Evolutionary conservation across 2,797 vertebrate species (phyloP).

Genomic region (Taenioides sp.): DNA sequence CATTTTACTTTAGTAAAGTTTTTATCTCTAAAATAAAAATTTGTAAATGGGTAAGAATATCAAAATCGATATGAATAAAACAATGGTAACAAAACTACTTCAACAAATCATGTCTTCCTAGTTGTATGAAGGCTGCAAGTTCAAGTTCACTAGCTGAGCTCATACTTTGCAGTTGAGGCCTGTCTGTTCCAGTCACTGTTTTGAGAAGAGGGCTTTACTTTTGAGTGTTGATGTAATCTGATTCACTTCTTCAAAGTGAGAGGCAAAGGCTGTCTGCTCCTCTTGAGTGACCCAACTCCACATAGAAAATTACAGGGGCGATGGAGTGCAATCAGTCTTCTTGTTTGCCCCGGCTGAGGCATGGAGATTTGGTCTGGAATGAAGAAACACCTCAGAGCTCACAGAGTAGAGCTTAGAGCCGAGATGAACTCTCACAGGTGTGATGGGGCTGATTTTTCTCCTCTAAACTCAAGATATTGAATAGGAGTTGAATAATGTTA

Average conservation of each 20-base stretch:
- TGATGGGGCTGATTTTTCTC: conserved; percentile 35
- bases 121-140: not conserved
- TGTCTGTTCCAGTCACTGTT: conserved; percentile 12
- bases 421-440: conserved; percentile 34
- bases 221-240: conserved; percentile 24
- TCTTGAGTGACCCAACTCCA: conserved; percentile 50
- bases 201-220: conserved; percentile 23
- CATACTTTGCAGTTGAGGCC: conserved; percentile 16
- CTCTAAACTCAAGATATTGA: conserved; percentile 21
- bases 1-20: too few species aligned
- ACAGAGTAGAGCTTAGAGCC: conserved; percentile 25
- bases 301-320: conserved; percentile 53
- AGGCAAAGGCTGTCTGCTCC: conserved; percentile 32
- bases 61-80: not conserved
- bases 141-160: not conserved
- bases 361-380: conserved; percentile 47
- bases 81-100: not conserved
- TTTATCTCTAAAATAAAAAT: too few species aligned
- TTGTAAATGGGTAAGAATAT: too few species aligned
- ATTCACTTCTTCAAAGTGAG: conserved; percentile 35
- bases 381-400: conserved; percentile 37
- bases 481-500: not conserved
- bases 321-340: conserved; percentile 62
- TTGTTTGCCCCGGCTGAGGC: conserved; percentile 56
- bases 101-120: not conserved